These are phyloP conservation scores for Lithobates sylvaticus DNA, from an alignment of 2,797 vertebrate genomes.

Conservation along the genomic window DNA sequence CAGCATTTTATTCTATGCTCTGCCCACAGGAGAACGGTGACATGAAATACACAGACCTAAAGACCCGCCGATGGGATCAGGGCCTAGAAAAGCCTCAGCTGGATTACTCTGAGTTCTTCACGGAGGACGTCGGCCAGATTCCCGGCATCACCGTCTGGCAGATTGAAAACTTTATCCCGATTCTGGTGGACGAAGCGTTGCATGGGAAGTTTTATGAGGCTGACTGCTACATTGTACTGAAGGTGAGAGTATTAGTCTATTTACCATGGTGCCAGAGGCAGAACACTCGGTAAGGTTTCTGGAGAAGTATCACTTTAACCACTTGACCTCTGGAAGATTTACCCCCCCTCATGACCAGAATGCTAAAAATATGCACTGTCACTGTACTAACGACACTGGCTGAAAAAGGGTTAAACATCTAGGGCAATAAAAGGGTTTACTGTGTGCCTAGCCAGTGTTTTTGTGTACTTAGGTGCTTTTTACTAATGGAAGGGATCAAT, in stretches of 20 bases:
- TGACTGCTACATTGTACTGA: conserved; percentile 96
- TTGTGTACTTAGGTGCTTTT: too few relatives aligned
- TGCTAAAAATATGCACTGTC: too few relatives aligned
- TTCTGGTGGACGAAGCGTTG: conserved; percentile 88
- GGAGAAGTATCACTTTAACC: too few relatives aligned
- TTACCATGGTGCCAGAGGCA: too few relatives aligned
- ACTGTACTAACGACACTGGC: too few relatives aligned
- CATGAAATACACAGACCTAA: conserved; percentile 80
- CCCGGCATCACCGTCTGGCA: conserved; percentile 91
- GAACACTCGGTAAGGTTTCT: too few relatives aligned
- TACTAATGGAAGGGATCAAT: too few relatives aligned
- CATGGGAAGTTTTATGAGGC: conserved; percentile 97
- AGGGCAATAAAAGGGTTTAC: too few relatives aligned
- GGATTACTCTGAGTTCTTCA: conserved; percentile 95
- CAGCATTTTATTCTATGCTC: background rate
- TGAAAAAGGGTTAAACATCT: too few relatives aligned
- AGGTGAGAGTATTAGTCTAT: conserved; percentile 72
- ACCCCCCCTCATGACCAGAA: too few relatives aligned
- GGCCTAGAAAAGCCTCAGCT: conserved; percentile 93
- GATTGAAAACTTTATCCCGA: conserved; percentile 95
- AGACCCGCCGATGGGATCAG: conserved; percentile 92
- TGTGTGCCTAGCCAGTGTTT: too few relatives aligned
- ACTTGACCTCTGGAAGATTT: too few relatives aligned
- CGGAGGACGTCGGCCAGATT: conserved; percentile 90
- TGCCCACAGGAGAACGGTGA: conserved; percentile 83